These are phyloP conservation scores for Limenitis arthemis DNA, from an alignment of 2,888 invertebrate genomes.

Conservation along the genomic window DNA sequence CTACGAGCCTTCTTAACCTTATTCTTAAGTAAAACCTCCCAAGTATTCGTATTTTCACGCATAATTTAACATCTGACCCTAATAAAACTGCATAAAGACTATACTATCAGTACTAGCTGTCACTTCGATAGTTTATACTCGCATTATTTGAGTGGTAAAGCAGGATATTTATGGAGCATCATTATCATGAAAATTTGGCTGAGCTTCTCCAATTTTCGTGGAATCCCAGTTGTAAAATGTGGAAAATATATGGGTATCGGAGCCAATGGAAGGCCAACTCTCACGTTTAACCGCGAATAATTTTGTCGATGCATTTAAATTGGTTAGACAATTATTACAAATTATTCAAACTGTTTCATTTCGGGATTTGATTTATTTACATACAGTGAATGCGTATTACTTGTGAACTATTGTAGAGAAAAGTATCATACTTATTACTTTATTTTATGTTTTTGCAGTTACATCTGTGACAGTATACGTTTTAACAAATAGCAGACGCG, in stretches of 20 bases:
- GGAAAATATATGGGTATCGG: conserved; percentile 31
- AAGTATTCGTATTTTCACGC: conserved; percentile 4
- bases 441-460: too few relatives aligned
- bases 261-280: conserved; percentile 23
- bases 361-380: not conserved
- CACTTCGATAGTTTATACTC: conserved; percentile 24
- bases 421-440: too few relatives aligned
- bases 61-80: conserved; percentile 9
- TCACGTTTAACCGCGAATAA: conserved; percentile 23
- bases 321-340: not conserved
- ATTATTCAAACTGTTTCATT: not conserved
- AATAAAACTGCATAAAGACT: conserved; percentile 20
- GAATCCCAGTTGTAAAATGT: conserved; percentile 30
- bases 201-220: conserved; percentile 29
- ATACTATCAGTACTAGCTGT: conserved; percentile 21
- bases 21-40: not conserved
- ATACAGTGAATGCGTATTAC: too few relatives aligned
- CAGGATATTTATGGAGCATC: conserved; percentile 29
- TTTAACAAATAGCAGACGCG: too few relatives aligned
- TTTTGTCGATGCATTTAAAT: conserved; percentile 35
- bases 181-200: conserved; percentile 31
- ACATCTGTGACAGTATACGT: too few relatives aligned
- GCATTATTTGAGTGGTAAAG: conserved; percentile 29
- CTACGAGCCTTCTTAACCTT: not conserved
- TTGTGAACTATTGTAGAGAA: too few relatives aligned